These are phyloP conservation scores for Sorex araneus DNA, from an alignment of 2,113 vertebrate genomes.

Conservation along the genomic window DNA sequence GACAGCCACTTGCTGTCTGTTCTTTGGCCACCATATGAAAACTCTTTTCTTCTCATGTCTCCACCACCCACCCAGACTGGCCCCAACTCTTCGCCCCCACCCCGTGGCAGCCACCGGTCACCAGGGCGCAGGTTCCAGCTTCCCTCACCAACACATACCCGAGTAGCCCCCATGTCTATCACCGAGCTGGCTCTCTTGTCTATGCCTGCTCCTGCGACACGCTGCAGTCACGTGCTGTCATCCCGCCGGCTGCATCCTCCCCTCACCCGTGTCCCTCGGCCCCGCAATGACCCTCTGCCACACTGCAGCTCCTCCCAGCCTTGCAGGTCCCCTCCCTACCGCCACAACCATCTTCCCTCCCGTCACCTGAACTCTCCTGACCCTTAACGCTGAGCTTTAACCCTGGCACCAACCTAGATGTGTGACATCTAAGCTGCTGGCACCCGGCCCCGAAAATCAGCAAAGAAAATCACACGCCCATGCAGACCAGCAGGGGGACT, in stretches of 20 bases:
- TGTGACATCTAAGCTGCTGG: not conserved
- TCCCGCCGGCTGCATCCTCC: not conserved
- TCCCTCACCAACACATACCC: not conserved
- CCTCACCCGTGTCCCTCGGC: not conserved
- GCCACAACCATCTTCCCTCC: slow-evolving; percentile 14
- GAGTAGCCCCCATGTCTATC: not conserved
- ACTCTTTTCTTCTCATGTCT: not conserved
- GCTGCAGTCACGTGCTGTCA: not conserved
- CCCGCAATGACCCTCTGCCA: not conserved
- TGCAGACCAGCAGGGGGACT: not conserved
- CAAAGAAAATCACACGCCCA: not conserved
- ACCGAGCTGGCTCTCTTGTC: not conserved
- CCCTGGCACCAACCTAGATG: not conserved
- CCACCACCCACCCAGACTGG: not conserved
- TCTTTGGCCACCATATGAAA: not conserved
- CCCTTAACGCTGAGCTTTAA: not conserved
- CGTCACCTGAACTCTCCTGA: not conserved
- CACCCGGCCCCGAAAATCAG: not conserved
- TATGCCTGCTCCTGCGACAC: not conserved
- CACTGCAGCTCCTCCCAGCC: not conserved
- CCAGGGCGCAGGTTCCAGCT: not conserved
- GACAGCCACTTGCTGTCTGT: not conserved
- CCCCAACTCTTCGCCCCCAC: not conserved
- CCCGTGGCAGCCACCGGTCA: not conserved
- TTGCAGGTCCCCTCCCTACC: not conserved